These are phyloP conservation scores for Sebastes ruberrimus DNA, from an alignment of 2,797 vertebrate species.

Conservation along the genomic window DNA sequence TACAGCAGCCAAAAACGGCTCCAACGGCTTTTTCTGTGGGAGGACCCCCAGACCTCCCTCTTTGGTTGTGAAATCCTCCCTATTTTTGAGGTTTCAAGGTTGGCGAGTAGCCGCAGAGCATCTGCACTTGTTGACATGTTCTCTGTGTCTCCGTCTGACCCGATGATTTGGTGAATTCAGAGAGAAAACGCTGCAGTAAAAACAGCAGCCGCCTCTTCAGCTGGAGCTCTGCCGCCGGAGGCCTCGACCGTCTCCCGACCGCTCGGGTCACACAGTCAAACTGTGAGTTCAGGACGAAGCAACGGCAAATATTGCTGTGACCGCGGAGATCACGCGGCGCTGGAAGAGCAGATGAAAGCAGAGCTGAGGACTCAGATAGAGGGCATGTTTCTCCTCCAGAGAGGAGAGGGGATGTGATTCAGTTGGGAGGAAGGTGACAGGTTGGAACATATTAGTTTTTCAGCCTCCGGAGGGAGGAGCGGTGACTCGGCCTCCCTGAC, in stretches of 20 bases:
- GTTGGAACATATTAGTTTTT: slow-evolving; percentile 39
- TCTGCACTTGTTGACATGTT: slow-evolving; percentile 23
- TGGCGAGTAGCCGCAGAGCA: not conserved
- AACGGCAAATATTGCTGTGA: not conserved
- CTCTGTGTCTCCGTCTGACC: not conserved
- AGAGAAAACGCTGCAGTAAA: slow-evolving; percentile 7
- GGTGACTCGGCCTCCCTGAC: slow-evolving; percentile 21
- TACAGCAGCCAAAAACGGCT: no score
- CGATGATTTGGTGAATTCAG: slow-evolving; percentile 15
- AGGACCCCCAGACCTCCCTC: no score
- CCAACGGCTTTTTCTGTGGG: no score
- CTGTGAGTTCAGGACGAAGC: slow-evolving; percentile 13
- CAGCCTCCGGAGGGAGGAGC: slow-evolving; percentile 19
- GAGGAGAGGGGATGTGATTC: not conserved
- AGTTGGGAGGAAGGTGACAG: not conserved
- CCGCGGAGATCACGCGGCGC: not conserved
- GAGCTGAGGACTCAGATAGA: slow-evolving; percentile 38
- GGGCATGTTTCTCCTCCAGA: slow-evolving; percentile 18
- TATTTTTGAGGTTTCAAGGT: no score
- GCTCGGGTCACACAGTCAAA: slow-evolving; percentile 35
- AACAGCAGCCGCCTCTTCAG: not conserved
- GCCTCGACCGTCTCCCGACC: not conserved
- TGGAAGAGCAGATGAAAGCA: slow-evolving; percentile 11
- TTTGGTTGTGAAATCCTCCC: no score
- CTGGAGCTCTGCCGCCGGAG: not conserved